Evolutionary conservation across 2,888 invertebrate species (phyloP).

Genomic region (Mythimna ferrago): DNA sequence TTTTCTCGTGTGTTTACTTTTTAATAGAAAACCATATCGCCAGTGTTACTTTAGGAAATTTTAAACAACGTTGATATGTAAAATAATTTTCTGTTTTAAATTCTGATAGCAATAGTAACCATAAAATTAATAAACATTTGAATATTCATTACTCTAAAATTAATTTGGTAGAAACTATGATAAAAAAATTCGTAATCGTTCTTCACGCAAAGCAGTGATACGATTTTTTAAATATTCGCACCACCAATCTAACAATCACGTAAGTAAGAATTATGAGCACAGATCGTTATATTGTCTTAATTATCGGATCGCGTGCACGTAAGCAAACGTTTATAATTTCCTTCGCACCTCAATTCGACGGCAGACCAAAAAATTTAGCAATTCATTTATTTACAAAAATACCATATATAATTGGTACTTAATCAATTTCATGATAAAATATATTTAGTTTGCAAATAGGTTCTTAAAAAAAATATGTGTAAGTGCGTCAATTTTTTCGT

Average conservation of each 20-base stretch:
- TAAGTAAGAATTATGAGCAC: constrained; percentile 50
- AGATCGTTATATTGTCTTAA: constrained; percentile 64
- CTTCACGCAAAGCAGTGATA: not conserved
- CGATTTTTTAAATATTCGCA: not conserved
- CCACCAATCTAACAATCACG: constrained; percentile 28
- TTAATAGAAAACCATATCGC: not conserved
- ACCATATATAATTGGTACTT: constrained; percentile 29
- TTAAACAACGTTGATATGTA: not conserved
- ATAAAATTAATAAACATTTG: too few relatives aligned
- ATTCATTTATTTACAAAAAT: constrained; percentile 57
- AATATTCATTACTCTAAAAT: too few relatives aligned
- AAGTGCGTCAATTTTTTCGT: too few relatives aligned
- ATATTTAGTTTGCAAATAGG: too few relatives aligned
- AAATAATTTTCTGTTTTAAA: not conserved
- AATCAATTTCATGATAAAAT: constrained; percentile 24
- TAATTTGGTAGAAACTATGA: not conserved
- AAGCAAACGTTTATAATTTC: constrained; percentile 57
- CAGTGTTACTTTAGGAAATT: not conserved
- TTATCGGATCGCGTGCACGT: constrained; percentile 67
- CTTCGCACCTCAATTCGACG: constrained; percentile 55
- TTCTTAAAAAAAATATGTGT: too few relatives aligned
- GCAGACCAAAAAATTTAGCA: constrained; percentile 41
- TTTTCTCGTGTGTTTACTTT: constrained; percentile 19
- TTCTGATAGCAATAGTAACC: not conserved
- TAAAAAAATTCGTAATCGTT: not conserved